phyloP scores from a whole-genome alignment of 2,888 invertebrate species.

The Drosophila borborema region DNA sequence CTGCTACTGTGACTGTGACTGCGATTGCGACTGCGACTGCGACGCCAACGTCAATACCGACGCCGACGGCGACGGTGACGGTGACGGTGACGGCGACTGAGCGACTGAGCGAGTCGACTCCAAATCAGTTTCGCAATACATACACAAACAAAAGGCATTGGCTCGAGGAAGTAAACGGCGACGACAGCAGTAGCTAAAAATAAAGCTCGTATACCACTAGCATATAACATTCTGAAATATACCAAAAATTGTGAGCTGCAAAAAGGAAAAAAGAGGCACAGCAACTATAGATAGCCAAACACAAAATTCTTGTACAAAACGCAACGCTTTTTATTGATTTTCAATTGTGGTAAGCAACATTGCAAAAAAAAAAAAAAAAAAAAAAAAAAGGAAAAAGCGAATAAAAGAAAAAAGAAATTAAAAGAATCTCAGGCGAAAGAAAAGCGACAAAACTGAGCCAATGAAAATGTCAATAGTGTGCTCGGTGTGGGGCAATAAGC shows the following conservation, averaged over 20 bases:
- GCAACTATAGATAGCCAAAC: conserved; percentile 20
- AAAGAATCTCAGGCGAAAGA: conserved; percentile 9
- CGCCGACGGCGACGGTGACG: conserved; percentile 14
- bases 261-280: conserved; percentile 22
- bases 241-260: conserved; percentile 48
- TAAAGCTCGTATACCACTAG: conserved; percentile 20
- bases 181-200: conserved; percentile 43
- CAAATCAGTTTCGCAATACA: conserved; percentile 84
- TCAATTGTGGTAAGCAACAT: conserved; percentile 74
- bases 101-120: conserved; percentile 58
- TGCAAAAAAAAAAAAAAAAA: conserved; percentile 33
- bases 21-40: conserved; percentile 20
- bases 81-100: conserved; percentile 37
- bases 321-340: conserved; percentile 71
- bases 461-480: conserved; percentile 59
- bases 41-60: background rate
- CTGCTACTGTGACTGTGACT: conserved; percentile 14
- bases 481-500: conserved; percentile 23
- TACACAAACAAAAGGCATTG: conserved; percentile 83
- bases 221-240: conserved; percentile 19
- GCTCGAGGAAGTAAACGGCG: conserved; percentile 74
- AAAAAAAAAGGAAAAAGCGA: conserved; percentile 8
- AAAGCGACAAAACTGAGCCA: conserved; percentile 42
- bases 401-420: conserved; percentile 25
- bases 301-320: conserved; percentile 15